Percentiles rank a stretch among this genome's conserved stretches.
Evolutionary conservation across 53 echinoderm and acorn worm species (phyloP).

Genomic region (Crossaster papposus): DNA sequence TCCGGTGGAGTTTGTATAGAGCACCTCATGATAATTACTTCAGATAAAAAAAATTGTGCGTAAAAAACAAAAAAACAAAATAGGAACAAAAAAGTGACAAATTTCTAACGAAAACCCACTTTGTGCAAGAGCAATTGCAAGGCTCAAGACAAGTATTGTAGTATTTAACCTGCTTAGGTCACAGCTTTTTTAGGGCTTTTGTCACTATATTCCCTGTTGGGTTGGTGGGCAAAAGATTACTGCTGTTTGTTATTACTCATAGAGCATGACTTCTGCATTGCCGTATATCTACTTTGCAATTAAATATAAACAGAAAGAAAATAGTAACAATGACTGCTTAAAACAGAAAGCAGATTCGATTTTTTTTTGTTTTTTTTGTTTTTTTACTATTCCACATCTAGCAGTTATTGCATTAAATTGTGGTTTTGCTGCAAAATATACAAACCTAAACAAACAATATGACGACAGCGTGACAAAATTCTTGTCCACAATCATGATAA

Average conservation of each 20-base stretch:
- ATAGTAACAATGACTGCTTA: not conserved
- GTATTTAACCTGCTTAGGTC: not conserved
- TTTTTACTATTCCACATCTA: not conserved
- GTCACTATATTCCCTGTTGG: not conserved
- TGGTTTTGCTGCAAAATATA: not conserved
- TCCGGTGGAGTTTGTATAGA: slow-evolving; percentile 23
- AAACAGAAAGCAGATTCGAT: not conserved
- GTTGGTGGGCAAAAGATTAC: no score
- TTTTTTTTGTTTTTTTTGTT: not conserved
- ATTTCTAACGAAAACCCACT: no score
- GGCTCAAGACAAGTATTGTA: not conserved
- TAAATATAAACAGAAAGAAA: not conserved
- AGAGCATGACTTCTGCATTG: not conserved
- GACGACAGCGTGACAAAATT: not conserved
- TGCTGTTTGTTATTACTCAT: not conserved
- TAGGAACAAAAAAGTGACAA: no score
- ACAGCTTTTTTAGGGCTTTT: not conserved
- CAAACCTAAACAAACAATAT: not conserved
- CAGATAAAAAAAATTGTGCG: not conserved
- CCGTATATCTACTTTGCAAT: not conserved
- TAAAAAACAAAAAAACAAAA: not conserved
- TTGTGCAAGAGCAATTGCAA: not conserved
- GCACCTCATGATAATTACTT: slow-evolving; percentile 37
- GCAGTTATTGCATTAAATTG: not conserved
- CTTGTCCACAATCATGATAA: not conserved